phyloP scores from a whole-genome alignment of 2,113 vertebrate species.

The Ceyx margarethae region DNA sequence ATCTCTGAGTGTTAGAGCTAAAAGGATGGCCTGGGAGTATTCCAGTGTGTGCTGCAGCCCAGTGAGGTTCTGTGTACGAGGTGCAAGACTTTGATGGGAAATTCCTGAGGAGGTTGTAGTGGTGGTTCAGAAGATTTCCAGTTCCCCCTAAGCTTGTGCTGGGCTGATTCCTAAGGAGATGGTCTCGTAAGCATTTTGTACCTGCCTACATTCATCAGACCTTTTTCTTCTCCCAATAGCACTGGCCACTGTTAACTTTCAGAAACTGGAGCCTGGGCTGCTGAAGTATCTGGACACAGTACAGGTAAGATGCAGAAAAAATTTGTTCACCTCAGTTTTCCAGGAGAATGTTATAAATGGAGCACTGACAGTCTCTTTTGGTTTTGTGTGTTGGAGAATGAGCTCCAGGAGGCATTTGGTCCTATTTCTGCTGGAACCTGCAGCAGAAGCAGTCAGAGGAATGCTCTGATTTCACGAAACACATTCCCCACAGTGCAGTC shows the following conservation, averaged over 20 bases:
- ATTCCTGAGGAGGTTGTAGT: neutral
- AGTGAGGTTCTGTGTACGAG: neutral
- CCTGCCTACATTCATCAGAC: neutral
- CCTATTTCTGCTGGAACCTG: neutral
- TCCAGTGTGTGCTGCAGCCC: neutral
- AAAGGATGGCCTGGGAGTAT: neutral
- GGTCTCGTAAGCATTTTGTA: neutral
- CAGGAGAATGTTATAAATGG: neutral
- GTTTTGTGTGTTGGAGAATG: neutral
- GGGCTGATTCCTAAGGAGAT: neutral
- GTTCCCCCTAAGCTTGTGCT: neutral
- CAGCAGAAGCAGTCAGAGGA: neutral
- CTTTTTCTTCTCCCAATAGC: conserved; percentile 46
- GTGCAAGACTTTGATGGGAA: neutral
- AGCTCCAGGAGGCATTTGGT: neutral
- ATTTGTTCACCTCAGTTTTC: neutral
- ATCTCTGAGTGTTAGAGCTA: neutral
- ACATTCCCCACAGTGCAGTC: neutral
- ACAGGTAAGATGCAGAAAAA: conserved; percentile 73
- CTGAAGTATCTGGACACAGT: conserved; percentile 74
- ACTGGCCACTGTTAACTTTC: conserved; percentile 87
- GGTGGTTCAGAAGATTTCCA: neutral
- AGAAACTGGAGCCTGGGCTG: conserved; percentile 79
- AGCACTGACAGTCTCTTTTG: neutral
- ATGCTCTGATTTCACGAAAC: neutral